Conservation (phyloP, 2,113 vertebrate genomes). For the Grammomys surdaster region DNA sequence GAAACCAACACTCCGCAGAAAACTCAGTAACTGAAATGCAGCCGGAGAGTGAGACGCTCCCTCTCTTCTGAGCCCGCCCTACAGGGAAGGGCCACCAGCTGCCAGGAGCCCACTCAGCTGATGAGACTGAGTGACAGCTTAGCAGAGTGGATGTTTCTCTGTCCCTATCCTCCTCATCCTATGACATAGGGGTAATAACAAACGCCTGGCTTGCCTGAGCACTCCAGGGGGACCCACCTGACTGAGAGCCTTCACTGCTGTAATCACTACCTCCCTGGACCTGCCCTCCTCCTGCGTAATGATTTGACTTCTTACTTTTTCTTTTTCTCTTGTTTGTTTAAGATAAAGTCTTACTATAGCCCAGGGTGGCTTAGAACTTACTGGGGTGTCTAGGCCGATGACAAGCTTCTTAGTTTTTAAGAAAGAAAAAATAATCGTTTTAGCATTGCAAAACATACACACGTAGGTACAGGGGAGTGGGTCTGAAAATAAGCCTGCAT, state of each 20-base stretch:
- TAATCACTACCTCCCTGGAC: not conserved
- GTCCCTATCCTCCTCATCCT: not conserved
- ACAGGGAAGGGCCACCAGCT: not conserved
- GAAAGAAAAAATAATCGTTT: not conserved
- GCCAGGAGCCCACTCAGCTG: not conserved
- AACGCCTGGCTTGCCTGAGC: not conserved
- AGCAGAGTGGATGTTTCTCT: not conserved
- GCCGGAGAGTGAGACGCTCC: not conserved
- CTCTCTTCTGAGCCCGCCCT: not conserved
- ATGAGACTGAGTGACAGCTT: not conserved
- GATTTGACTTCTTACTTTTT: constrained; percentile 23
- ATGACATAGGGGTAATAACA: rapidly evolving
- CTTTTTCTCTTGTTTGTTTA: not conserved
- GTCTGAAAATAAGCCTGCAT: not conserved
- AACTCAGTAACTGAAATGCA: not conserved
- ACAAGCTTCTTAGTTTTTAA: not conserved
- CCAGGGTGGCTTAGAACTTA: not conserved
- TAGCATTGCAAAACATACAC: not conserved
- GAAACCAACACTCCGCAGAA: not conserved
- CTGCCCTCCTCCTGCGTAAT: not conserved
- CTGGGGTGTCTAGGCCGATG: not conserved
- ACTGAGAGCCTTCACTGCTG: too few species aligned
- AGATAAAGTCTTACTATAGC: not conserved
- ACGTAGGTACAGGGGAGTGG: not conserved
- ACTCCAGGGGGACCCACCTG: not conserved